Evolutionary conservation across 1,140 invertebrate genomes (phyloP), one percentile per base, ranked within the genome.

Genomic region (Drosophila erecta): DNA sequence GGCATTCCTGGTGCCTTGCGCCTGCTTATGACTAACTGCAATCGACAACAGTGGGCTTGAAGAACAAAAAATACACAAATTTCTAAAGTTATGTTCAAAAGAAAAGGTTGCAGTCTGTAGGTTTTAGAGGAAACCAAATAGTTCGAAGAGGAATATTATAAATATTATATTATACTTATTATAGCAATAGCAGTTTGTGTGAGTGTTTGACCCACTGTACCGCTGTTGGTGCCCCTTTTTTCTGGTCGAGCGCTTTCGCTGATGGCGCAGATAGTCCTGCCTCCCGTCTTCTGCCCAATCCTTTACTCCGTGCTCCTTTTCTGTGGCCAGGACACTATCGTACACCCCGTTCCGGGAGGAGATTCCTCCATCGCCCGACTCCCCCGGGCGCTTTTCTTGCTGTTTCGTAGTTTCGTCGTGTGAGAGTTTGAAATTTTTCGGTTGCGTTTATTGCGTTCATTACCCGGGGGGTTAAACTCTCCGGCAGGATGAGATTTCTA

Each of bases 391-490:
- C 43, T 62, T 30, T 44, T 74, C 47, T 43, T 72, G 27, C 60
- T 43, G 49, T 50, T 76, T 75, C 67, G 66, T 59, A 59, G 69
- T 56, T 73, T 60, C 54, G 54, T 53, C 64, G 80, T 76, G 80
- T 72, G 81, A 75, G 79, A 84, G 80, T 84, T 87, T 65, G 61
- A 84, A 79, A 84, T 89, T 89, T 83, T 87, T 83, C 72, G 84
- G 76, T 89, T 87, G 84, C 84, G 76, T 87, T 89, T 87, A 87
- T 87, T 89, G 84, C 84, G 79, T 84, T 89, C 84, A 89, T 87
- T 89, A 83, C 75, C 59, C 58, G 62, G 59, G 33, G 64, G 64
- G 47, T 50, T 50, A 50, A 50, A 50, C 47, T 50, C 47, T 53
- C 14, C 10, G 24, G 46, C 7, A 20, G 41, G 41, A 17, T 8